Base-by-base conservation (phyloP, 2,797 vertebrate species). In the Decapterus maruadsi region DNA sequence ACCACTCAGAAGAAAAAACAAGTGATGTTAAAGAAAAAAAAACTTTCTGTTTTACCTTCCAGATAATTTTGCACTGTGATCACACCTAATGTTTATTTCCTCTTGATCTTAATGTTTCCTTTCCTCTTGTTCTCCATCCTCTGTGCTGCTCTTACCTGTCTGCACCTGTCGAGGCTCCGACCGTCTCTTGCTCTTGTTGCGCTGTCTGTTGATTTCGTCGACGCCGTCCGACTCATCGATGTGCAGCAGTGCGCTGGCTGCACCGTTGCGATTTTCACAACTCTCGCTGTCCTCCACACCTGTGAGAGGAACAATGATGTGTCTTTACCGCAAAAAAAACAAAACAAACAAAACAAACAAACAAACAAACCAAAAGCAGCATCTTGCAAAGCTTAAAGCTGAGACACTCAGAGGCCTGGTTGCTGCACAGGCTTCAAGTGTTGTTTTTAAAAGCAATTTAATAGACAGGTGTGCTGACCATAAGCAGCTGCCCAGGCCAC, bases 81-180 rank as follows among this genome's bases (percentile, higher is more conserved):
- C 13, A 58, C 6, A 6, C 17, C 6, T 4, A 14, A 8, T 22
- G 19, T n/a, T 6, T 19, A 43, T 38, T 29, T 34, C 14, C 45
- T 46, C n/a, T 16, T 26, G 26, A 26, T 26, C 26, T 26, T 26
- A n/a, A n/a, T n/a, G 26, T 26, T 26, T 26, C 26, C 3, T 26
- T 26, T 26, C 26, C 26, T 26, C 26, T 26, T 26, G 26, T 26
- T 29, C n/a, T 36, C 7, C 1, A 38, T 29, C 17, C 43, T 68
- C 16, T 19, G 60, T 11, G 26, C 3, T 31, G n/a, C 4, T 48
- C 94, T 91, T 91, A 99, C 98, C 98, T 94, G 98, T 99, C 92
- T 99, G 98, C 89, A 99, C 98, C 89, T 99, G 98, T 72, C 97
- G 96, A 22, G 97, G 97, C 90, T 99, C 98, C 1, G 96, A 95